A percentile compares a stretch with the other conserved stretches of the same genome.
Conservation (phyloP, 2,888 invertebrate genomes). For the Eilema sororculum region DNA sequence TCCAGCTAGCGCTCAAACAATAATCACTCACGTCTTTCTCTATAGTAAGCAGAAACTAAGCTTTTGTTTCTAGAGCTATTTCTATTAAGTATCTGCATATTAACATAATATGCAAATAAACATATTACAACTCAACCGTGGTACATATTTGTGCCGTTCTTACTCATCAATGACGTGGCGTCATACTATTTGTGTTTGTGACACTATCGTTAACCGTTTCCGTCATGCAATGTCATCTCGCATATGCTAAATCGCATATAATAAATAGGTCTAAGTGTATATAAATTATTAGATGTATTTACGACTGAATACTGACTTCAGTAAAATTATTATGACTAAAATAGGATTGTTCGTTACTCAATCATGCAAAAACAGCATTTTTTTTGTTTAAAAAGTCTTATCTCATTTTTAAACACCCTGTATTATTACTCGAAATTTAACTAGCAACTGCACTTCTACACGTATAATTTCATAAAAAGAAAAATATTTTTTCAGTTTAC, state of each 20-base stretch:
- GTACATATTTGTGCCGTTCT: conserved; percentile 20
- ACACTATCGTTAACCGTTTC: conserved; percentile 36
- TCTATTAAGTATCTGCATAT: neutral
- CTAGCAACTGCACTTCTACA: neutral
- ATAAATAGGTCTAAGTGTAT: conserved; percentile 12
- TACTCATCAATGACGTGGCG: conserved; percentile 54
- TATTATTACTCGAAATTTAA: neutral
- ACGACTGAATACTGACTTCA: neutral
- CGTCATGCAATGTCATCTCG: conserved; percentile 39
- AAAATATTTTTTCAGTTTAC: neutral
- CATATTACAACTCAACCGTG: conserved; percentile 13
- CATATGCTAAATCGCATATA: conserved; percentile 35
- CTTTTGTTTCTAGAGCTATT: neutral
- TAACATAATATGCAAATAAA: conserved; percentile 14
- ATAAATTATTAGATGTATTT: neutral
- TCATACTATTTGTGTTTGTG: conserved; percentile 25
- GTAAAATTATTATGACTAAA: neutral
- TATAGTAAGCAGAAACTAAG: neutral
- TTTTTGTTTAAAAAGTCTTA: neutral
- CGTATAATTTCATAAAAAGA: neutral
- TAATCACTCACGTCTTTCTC: neutral
- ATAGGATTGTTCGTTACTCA: neutral
- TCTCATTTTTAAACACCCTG: neutral
- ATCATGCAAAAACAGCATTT: neutral
- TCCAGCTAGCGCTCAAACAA: neutral